Conservation (phyloP, 2,113 vertebrate species). For the Scartelaos histophorus region DNA sequence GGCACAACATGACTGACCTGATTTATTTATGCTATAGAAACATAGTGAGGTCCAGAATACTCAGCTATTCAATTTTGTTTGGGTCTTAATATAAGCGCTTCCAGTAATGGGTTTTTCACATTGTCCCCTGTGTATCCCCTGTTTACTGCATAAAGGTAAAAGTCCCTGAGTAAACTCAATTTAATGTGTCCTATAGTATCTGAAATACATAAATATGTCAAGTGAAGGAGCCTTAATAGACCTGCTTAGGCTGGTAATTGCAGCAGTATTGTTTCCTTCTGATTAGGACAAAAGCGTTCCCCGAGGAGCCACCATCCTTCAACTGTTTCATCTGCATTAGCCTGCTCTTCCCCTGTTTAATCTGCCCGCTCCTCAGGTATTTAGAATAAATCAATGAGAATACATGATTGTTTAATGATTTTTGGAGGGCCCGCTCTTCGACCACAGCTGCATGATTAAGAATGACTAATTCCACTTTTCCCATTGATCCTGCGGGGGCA, state of each 20-base stretch:
- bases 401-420: constrained; percentile 99
- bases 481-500: constrained; percentile 86
- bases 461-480: constrained; percentile 99
- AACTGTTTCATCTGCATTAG: constrained; percentile 99
- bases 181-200: constrained; percentile 92
- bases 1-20: neutral
- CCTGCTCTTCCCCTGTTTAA: constrained; percentile 93
- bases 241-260: constrained; percentile 96
- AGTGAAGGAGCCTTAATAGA: constrained; percentile 96
- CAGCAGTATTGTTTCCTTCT: constrained; percentile 97
- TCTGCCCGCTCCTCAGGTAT: constrained; percentile 97
- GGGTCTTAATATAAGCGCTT: neutral
- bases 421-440: constrained; percentile 94
- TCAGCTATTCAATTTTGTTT: neutral
- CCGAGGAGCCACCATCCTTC: constrained; percentile 86
- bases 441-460: constrained; percentile 97
- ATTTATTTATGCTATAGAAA: neutral
- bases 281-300: constrained; percentile 95
- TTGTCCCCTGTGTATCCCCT: constrained; percentile 50
- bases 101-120: constrained; percentile 21
- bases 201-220: constrained; percentile 99
- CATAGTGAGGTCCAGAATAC: neutral
- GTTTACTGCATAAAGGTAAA: constrained; percentile 86
- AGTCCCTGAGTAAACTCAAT: constrained; percentile 88
- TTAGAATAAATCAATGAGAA: constrained; percentile 99